These are phyloP conservation scores for Zaprionus bogoriensis DNA, from an alignment of 2,888 invertebrate species.

Conservation along the genomic window DNA sequence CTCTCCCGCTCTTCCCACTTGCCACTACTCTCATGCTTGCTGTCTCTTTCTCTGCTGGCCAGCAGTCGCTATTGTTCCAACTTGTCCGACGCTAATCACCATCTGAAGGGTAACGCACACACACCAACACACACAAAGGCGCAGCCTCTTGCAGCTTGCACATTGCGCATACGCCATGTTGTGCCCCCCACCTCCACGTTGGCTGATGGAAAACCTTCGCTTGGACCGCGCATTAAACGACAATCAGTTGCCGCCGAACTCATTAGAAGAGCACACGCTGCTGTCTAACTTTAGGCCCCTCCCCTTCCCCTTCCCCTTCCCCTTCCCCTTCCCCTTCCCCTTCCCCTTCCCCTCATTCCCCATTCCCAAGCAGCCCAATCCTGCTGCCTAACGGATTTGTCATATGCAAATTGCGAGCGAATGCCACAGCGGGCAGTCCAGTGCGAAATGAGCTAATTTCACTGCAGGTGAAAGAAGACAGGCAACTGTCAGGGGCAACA, in stretches of 20 bases:
- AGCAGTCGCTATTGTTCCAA: conserved; percentile 49
- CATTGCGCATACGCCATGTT: conserved; percentile 44
- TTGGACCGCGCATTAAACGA: conserved; percentile 30
- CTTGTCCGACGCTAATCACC: conserved; percentile 52
- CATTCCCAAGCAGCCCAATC: too few relatives aligned
- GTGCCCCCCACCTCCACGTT: conserved; percentile 1
- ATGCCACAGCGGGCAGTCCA: conserved; percentile 42
- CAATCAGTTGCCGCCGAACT: conserved; percentile 45
- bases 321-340: too few relatives aligned
- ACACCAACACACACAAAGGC: not conserved
- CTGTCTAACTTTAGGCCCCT: not conserved
- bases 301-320: not conserved
- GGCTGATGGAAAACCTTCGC: too few relatives aligned
- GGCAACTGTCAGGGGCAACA: not conserved
- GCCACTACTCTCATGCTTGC: too few relatives aligned
- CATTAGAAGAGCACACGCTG: conserved; percentile 18
- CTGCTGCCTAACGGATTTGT: conserved; percentile 2
- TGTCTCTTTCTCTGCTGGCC: conserved; percentile 23
- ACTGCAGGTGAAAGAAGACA: conserved; percentile 51
- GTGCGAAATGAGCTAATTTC: conserved; percentile 33
- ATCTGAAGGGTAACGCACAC: conserved; percentile 19
- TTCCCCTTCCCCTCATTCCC: too few relatives aligned
- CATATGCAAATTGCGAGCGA: conserved; percentile 52
- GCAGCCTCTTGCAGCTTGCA: conserved; percentile 2
- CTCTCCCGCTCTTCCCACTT: not conserved